phyloP scores from a whole-genome alignment of 53 echinoderm and acorn worm genomes.

The Temnopleurus reevesii region DNA sequence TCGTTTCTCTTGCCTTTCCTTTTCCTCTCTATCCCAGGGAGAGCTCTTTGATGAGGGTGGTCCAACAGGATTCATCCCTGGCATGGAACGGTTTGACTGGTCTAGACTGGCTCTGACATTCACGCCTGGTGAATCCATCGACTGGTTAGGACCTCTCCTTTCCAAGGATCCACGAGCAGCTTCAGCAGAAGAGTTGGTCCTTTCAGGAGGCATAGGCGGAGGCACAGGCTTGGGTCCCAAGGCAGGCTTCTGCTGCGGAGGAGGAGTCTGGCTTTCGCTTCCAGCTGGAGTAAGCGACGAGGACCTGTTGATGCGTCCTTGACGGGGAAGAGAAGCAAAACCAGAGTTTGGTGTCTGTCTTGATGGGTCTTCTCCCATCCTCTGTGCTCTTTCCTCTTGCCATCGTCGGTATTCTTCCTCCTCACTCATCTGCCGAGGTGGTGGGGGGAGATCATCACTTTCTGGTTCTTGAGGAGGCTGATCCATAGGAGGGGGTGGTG shows the following conservation, averaged over 20 bases:
- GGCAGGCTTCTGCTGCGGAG: slow-evolving; percentile 78
- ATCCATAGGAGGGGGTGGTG: slow-evolving; percentile 79
- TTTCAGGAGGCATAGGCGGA: slow-evolving; percentile 72
- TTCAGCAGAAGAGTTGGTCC: slow-evolving; percentile 52
- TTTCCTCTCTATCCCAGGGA: slow-evolving; percentile 80
- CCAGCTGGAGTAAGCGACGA: slow-evolving; percentile 61
- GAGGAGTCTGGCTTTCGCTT: slow-evolving; percentile 67
- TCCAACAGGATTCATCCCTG: background rate
- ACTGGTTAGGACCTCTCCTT: background rate
- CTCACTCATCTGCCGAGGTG: slow-evolving; percentile 61
- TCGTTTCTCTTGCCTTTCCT: slow-evolving; percentile 76
- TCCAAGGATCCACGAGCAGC: slow-evolving; percentile 11
- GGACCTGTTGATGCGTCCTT: slow-evolving; percentile 84
- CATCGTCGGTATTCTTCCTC: slow-evolving; percentile 64
- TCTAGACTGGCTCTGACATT: slow-evolving; percentile 10
- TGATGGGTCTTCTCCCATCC: slow-evolving; percentile 13
- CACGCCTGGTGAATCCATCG: slow-evolving; percentile 20
- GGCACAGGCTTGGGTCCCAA: slow-evolving; percentile 82
- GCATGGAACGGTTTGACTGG: background rate
- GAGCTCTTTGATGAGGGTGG: slow-evolving; percentile 45
- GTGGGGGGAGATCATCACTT: slow-evolving; percentile 68
- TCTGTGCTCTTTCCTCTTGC: slow-evolving; percentile 49
- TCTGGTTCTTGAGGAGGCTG: background rate
- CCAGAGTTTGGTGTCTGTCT: slow-evolving; percentile 54
- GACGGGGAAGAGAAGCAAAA: slow-evolving; percentile 84